phyloP scores from a whole-genome alignment of 1,140 invertebrate species.

The Drosophila ercepeae region DNA sequence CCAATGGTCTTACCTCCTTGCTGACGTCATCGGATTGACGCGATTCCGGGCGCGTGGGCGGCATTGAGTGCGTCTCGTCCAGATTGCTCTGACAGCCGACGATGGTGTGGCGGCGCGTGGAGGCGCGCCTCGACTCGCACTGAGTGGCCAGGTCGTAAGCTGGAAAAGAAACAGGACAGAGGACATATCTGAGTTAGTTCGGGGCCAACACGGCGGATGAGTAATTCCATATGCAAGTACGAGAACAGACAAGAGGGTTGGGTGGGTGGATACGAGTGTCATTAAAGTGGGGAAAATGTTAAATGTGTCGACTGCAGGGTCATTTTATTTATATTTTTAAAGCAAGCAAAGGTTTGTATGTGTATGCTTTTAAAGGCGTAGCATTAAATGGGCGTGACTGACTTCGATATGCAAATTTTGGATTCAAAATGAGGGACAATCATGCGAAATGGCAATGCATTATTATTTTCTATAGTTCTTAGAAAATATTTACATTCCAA shows the following conservation, averaged over 20 bases:
- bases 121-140: slow-evolving; percentile 88
- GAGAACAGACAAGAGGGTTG: not conserved
- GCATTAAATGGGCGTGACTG: slow-evolving; percentile 10
- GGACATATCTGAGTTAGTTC: slow-evolving; percentile 11
- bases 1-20: slow-evolving; percentile 50
- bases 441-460: slow-evolving; percentile 27
- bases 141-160: slow-evolving; percentile 93
- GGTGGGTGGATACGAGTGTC: not conserved
- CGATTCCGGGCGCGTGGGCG: slow-evolving; percentile 87
- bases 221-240: slow-evolving; percentile 15
- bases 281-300: slow-evolving; percentile 8
- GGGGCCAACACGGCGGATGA: slow-evolving; percentile 30
- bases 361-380: not conserved
- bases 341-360: slow-evolving; percentile 9
- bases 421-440: slow-evolving; percentile 18
- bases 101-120: slow-evolving; percentile 89
- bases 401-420: slow-evolving; percentile 36
- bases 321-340: slow-evolving; percentile 17
- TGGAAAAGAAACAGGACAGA: slow-evolving; percentile 55
- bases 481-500: slow-evolving; percentile 88
- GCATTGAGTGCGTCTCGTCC: slow-evolving; percentile 87
- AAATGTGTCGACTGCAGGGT: slow-evolving; percentile 33
- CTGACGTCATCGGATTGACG: slow-evolving; percentile 85
- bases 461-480: slow-evolving; percentile 11
- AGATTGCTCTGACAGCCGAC: slow-evolving; percentile 85